A percentile compares a stretch with the other conserved stretches of the same genome.
Conservation (phyloP, 2,797 vertebrate species). For the Enoplosus armatus region DNA sequence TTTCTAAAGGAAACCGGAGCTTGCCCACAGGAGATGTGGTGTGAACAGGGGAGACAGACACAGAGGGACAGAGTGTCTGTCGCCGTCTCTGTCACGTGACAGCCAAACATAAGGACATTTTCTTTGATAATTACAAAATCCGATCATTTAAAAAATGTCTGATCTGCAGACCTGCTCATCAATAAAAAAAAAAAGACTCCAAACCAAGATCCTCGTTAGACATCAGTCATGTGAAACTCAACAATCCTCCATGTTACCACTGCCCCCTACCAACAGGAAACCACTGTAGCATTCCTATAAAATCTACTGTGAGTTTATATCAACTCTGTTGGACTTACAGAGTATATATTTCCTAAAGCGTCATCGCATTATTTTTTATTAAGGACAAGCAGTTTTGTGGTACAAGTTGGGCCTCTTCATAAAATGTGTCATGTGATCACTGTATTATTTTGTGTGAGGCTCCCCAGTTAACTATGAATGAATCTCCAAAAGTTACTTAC, state of each 20-base stretch:
- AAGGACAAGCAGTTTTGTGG: not conserved
- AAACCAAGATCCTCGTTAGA: constrained; percentile 9
- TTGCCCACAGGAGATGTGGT: constrained; percentile 46
- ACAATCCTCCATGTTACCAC: constrained; percentile 66
- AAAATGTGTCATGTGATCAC: not conserved
- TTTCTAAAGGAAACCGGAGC: constrained; percentile 60
- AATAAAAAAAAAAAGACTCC: not conserved
- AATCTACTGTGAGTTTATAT: constrained; percentile 21
- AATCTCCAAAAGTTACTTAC: constrained; percentile 14
- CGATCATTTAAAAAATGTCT: not conserved
- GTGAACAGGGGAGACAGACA: constrained; percentile 35
- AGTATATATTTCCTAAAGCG: constrained; percentile 8
- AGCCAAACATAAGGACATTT: not conserved
- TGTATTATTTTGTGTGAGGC: not conserved
- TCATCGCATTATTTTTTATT: not conserved
- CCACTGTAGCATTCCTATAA: constrained; percentile 54
- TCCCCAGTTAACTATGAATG: not conserved
- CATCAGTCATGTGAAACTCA: constrained; percentile 12
- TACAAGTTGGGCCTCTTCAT: not conserved
- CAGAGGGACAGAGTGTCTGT: constrained; percentile 17
- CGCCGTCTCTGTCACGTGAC: not conserved
- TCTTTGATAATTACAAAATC: not conserved
- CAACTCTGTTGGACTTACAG: not conserved
- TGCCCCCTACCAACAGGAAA: constrained; percentile 74
- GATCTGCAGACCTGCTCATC: constrained; percentile 16